Evolutionary conservation across 1,140 invertebrate genomes (phyloP).

Genomic region (Drosophila sucinea): DNA sequence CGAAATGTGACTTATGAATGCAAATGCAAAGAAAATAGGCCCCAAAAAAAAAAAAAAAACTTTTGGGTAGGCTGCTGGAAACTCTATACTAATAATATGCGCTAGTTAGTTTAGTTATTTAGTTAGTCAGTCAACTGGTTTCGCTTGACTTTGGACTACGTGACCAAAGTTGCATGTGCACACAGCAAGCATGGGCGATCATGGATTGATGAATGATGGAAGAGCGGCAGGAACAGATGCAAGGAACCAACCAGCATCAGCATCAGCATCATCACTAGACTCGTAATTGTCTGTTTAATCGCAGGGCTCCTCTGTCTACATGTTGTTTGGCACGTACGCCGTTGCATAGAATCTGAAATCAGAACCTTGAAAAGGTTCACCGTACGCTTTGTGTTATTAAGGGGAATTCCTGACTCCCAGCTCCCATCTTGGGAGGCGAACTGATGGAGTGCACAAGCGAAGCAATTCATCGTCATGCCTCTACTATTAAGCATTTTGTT

Average conservation of each 20-base stretch:
- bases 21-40: constrained; percentile 31
- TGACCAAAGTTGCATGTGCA: constrained; percentile 47
- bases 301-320: constrained; percentile 44
- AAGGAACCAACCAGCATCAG: constrained; percentile 24
- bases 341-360: constrained; percentile 20
- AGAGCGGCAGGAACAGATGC: constrained; percentile 33
- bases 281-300: constrained; percentile 53
- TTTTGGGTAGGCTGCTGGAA: not conserved
- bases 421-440: constrained; percentile 20
- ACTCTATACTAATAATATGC: not conserved
- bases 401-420: constrained; percentile 60
- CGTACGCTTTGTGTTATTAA: constrained; percentile 18
- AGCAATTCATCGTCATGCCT: constrained; percentile 34
- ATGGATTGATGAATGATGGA: not conserved
- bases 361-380: constrained; percentile 76
- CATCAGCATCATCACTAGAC: not conserved
- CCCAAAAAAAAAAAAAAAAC: constrained; percentile 6
- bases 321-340: constrained; percentile 62
- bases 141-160: constrained; percentile 57
- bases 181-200: not conserved
- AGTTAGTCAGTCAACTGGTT: constrained; percentile 54
- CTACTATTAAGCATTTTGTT: constrained; percentile 8
- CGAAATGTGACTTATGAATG: constrained; percentile 31
- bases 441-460: constrained; percentile 22
- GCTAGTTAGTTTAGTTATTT: constrained; percentile 17